These are phyloP conservation scores for Steinernema khuongi DNA, from an alignment of 1,140 invertebrate species.

Conservation along the genomic window DNA sequence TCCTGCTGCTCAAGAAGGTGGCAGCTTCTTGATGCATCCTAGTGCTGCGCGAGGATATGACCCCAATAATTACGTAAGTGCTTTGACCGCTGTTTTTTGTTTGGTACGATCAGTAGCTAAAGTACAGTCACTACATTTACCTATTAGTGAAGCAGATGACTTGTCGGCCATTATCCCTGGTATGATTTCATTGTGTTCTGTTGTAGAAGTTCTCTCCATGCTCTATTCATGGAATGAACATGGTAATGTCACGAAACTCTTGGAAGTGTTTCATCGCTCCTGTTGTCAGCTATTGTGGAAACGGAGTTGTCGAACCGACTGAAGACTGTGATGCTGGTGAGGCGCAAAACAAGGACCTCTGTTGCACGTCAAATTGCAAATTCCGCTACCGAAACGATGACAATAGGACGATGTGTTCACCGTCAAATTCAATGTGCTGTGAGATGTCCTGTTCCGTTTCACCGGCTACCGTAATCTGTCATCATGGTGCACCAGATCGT, in stretches of 20 bases:
- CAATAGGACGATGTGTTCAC: background rate
- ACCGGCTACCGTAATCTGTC: background rate
- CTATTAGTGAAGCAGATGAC: no score
- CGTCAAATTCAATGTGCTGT: background rate
- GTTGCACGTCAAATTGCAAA: background rate
- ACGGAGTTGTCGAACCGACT: background rate
- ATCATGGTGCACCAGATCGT: background rate
- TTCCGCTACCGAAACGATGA: background rate
- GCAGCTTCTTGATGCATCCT: background rate
- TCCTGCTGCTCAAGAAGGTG: background rate
- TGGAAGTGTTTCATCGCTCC: background rate
- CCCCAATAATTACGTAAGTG: background rate
- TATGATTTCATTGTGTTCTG: no score
- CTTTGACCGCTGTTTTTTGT: no score
- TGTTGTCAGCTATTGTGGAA: background rate
- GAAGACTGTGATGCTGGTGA: background rate
- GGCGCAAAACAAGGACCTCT: background rate
- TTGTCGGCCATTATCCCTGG: no score
- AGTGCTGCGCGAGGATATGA: background rate
- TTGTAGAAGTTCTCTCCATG: background rate
- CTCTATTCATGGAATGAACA: background rate
- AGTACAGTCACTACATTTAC: no score
- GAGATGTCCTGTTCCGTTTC: background rate
- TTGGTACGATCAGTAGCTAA: no score
- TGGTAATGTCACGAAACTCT: background rate